A percentile compares a stretch with the other conserved stretches of the same genome.
These are phyloP conservation scores for Chaetodon trifascialis DNA, from an alignment of 2,113 vertebrate species.

Conservation along the genomic window DNA sequence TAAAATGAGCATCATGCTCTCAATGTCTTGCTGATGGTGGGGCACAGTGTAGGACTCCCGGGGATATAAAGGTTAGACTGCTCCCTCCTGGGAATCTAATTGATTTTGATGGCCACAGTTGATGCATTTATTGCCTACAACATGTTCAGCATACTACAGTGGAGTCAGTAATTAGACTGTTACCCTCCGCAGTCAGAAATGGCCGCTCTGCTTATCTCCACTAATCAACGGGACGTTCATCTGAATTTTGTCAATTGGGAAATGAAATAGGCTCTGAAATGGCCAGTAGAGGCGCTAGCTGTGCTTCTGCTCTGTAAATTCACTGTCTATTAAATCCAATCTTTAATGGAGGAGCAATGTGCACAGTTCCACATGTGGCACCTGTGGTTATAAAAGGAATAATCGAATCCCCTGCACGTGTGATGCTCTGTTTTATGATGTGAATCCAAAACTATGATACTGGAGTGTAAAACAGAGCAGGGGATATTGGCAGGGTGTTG, in stretches of 20 bases:
- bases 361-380: neutral
- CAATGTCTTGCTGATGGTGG: neutral
- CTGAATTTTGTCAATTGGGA: neutral
- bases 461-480: neutral
- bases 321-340: neutral
- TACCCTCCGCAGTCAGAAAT: neutral
- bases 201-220: constrained; percentile 24
- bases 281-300: constrained; percentile 62
- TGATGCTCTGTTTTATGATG: rapidly evolving
- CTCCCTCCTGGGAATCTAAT: neutral
- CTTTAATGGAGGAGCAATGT: neutral
- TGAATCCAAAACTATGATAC: rapidly evolving
- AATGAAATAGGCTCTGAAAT: neutral
- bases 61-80: neutral
- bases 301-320: neutral
- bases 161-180: constrained; percentile 22
- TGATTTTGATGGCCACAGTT: neutral
- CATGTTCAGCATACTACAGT: neutral
- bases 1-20: neutral
- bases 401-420: neutral
- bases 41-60: rapidly evolving
- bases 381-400: neutral
- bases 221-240: constrained; percentile 17
- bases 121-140: neutral
- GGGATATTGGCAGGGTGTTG: neutral